Evolutionary conservation across 2,888 invertebrate species (phyloP).

Genomic region (Minunthozetes semirufus): DNA sequence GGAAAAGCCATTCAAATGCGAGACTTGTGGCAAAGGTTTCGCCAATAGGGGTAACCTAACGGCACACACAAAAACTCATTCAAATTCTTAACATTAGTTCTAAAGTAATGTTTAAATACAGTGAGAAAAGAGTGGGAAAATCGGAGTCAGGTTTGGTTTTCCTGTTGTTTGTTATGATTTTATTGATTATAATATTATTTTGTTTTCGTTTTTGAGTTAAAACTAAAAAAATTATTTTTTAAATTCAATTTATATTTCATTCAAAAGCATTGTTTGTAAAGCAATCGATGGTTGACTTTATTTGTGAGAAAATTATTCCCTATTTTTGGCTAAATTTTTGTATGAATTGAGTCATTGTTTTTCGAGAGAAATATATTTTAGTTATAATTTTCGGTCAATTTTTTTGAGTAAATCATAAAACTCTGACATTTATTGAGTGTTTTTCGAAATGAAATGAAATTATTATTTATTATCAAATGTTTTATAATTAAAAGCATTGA

Average conservation of each 20-base stretch:
- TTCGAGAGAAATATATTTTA: background rate
- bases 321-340: background rate
- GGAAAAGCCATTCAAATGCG: slow-evolving; percentile 63
- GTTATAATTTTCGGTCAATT: background rate
- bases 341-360: background rate
- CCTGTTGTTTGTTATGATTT: background rate
- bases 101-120: background rate
- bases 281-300: no score
- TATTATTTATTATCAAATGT: background rate
- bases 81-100: slow-evolving; percentile 26
- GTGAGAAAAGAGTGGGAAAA: background rate
- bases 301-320: no score
- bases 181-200: background rate
- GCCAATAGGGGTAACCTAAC: slow-evolving; percentile 44
- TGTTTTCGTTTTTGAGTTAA: background rate
- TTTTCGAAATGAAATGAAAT: background rate
- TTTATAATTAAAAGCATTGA: no score
- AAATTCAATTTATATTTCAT: background rate
- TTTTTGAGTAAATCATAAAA: background rate
- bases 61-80: slow-evolving; percentile 44
- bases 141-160: background rate
- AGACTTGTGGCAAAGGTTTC: slow-evolving; percentile 67
- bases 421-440: background rate
- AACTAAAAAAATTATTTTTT: background rate
- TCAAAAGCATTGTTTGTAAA: background rate